Base-by-base conservation (phyloP, 30 jellyfish, hydroid and myxozoan genomes). In the Hydra vulgaris region DNA sequence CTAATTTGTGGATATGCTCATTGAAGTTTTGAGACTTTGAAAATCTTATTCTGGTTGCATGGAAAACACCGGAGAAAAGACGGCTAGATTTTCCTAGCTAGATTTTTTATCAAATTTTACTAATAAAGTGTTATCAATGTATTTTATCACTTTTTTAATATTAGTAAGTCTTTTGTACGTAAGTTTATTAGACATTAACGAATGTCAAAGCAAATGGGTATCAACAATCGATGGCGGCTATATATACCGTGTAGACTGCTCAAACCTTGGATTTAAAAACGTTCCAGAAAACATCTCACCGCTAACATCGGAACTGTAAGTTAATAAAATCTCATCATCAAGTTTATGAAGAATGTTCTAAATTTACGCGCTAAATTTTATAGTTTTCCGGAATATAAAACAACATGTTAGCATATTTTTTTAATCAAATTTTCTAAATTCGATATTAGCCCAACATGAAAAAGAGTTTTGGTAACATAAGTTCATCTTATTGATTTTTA, bases 231-330 rank as follows among this genome's bases (percentile, higher is more conserved):
- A 25, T 19, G 80, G 83, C 15, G 61, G 69, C 16, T 80, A 80
- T 70, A 21, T 26, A 0, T 80, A 66, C 26, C 83, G 83, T 1
- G 95, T 91, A 26, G 99, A 94, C 74, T 94, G 99, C 87, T 85
- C 96, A 82, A 88, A 94, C 83, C 89, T 73, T 20, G 99, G 96
- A 61, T 61, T 94, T 72, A 88, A 78, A 23, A 70, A 80, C 22
- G 81, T 94, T 20, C 99, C 99, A 0, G 72, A 81, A 5, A 86
- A 79, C 27, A 16, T 94, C 23, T 86, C 95, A 26, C 89, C 77
- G 23, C 79, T 87, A 53, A 89, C 99, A 0, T 83, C 96, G 12
- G 82, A 81, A 25, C 71, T 94, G 99, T 94, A 82, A 94, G 99
- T 84, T 73, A 7, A 21, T 24, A 26, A 18, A 17, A 23, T n/a